Base-by-base conservation (phyloP, 2,113 vertebrate genomes). In the Menura novaehollandiae region DNA sequence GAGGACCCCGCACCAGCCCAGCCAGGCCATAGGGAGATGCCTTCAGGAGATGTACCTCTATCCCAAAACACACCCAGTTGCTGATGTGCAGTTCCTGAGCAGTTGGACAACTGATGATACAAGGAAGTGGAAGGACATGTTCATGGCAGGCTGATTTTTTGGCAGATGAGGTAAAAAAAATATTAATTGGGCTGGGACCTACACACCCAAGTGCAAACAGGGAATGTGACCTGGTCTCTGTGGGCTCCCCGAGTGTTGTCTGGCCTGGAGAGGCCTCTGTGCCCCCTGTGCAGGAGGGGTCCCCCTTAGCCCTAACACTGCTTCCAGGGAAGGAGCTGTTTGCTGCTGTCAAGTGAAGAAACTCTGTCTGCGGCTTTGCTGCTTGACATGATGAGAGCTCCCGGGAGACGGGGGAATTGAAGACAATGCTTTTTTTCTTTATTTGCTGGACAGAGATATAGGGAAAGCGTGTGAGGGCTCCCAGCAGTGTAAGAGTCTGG, bases 221-320 rank as follows among this genome's bases (percentile, higher is more conserved):
- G 30, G 62, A 55, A 7, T 0, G 1, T 10, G 49, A 4, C 6
- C 11, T 10, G 30, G 24, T 35, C 8, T n/a, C 60, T 69, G 49
- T 27, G 11, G 4, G 78, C 59, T 56, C 59, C 7, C 47, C 0
- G 0, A 6, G n/a, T 1, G 5, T 0, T n/a, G 47, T 12, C 32
- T 19, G 71, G 75, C 1, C 3, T 2, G 52, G 28, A 59, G 44
- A n/a, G 37, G 27, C 4, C 51, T 14, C 73, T 37, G 32, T 30
- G 46, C 11, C 56, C 30, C n/a, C 35, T 2, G 20, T 19, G 7
- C 30, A 32, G 64, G 72, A 60, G 46, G 22, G 77, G 13, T 11
- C 13, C 55, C 33, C 33, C 16, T 60, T 1, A 19, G 0, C 53
- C 17, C 73, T 2, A 7, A 3, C 4, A 0, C 39, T 10, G 23